Percentiles rank a stretch among this genome's conserved stretches.
These are phyloP conservation scores for Scylla paramamosain DNA, from an alignment of 1,140 invertebrate genomes.

Conservation along the genomic window DNA sequence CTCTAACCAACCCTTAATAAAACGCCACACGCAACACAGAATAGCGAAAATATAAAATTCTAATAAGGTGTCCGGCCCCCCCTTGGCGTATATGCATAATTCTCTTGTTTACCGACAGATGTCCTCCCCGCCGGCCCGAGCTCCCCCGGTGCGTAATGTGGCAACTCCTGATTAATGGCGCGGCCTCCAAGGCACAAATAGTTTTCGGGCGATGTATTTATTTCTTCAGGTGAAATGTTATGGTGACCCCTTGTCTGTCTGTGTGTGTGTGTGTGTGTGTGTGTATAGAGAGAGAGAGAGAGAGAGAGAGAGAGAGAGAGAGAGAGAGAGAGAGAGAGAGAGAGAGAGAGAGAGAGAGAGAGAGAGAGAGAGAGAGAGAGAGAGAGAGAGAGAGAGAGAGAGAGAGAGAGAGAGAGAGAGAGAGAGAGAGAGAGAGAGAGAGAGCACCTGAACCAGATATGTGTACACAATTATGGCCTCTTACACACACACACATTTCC, in stretches of 20 bases:
- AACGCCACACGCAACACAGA: not conserved
- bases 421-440: not conserved
- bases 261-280: conserved; percentile 37
- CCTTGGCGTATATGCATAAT: conserved; percentile 37
- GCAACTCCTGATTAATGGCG: conserved; percentile 49
- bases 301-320: not conserved
- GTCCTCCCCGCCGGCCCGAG: conserved; percentile 47
- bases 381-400: not conserved
- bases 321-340: not conserved
- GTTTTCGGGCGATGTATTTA: conserved; percentile 31
- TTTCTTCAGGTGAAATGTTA: not conserved
- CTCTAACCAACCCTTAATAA: not conserved
- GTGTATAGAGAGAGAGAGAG: not conserved
- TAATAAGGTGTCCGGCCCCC: not conserved
- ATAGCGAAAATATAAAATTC: conserved; percentile 44
- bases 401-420: not conserved
- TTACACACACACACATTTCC: not conserved
- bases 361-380: not conserved
- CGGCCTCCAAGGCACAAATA: conserved; percentile 29
- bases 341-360: not conserved
- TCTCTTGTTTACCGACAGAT: conserved; percentile 60
- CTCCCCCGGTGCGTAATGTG: conserved; percentile 47
- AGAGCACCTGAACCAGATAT: not conserved
- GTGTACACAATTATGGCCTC: not conserved
- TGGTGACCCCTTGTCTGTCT: conserved; percentile 23